A percentile compares a stretch with the other conserved stretches of the same genome.
Evolutionary conservation across 2,797 vertebrate genomes (phyloP).

Genomic region (Champsocephalus gunnari): DNA sequence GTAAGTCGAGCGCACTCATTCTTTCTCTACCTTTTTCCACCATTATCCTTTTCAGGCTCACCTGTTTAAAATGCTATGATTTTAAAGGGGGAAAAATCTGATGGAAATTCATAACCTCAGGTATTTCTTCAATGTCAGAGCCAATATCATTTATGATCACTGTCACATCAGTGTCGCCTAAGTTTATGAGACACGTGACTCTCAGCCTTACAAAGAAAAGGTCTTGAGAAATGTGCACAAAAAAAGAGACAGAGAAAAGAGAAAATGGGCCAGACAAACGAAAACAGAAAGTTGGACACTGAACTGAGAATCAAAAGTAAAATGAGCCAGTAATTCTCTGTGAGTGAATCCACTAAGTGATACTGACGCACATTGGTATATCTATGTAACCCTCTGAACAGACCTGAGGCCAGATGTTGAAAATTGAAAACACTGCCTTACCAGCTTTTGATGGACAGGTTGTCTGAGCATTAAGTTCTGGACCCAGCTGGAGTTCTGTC

Average conservation of each 20-base stretch:
- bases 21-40: conserved; percentile 3
- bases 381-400: conserved; percentile 41
- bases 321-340: conserved; percentile 19
- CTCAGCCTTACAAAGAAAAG: not conserved
- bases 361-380: conserved; percentile 42
- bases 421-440: conserved; percentile 49
- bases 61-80: conserved; percentile 33
- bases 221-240: not conserved
- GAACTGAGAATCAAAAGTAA: not conserved
- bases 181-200: conserved; percentile 31
- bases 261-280: conserved; percentile 5
- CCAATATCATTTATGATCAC: conserved; percentile 33
- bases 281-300: conserved; percentile 14
- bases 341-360: conserved; percentile 36
- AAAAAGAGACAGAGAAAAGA: not conserved
- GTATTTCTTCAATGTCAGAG: conserved; percentile 34
- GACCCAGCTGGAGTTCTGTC: conserved; percentile 23
- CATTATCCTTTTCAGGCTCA: conserved; percentile 25
- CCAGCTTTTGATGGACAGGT: conserved; percentile 58
- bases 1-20: not conserved
- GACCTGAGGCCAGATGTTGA: conserved; percentile 61
- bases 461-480: conserved; percentile 34
- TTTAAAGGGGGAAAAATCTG: conserved; percentile 37
- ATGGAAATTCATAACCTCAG: conserved; percentile 25
- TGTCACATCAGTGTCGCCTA: conserved; percentile 21